A percentile compares a stretch with the other conserved stretches of the same genome.
These are phyloP conservation scores for Acanthopleura granulata DNA, from an alignment of 2,888 invertebrate species.

Conservation along the genomic window DNA sequence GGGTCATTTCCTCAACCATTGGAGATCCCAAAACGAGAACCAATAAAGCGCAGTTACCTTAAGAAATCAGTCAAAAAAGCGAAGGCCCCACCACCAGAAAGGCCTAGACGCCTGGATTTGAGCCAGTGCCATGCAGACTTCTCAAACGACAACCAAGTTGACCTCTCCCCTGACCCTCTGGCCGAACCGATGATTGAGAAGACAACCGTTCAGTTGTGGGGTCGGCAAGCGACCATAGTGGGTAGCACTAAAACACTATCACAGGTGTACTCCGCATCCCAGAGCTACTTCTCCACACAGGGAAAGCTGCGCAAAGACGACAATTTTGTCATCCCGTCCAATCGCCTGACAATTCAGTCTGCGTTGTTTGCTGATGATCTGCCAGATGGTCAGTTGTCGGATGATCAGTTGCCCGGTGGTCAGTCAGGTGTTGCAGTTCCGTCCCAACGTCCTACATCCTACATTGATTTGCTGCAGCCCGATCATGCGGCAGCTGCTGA, in stretches of 20 bases:
- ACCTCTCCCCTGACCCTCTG: too few species aligned
- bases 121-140: too few species aligned
- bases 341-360: not conserved
- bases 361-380: not conserved
- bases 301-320: not conserved
- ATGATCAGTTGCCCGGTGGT: not conserved
- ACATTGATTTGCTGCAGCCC: not conserved
- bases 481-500: not conserved
- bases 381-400: not conserved
- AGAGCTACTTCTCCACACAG: not conserved
- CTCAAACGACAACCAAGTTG: too few species aligned
- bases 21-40: too few species aligned
- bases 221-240: not conserved
- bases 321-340: not conserved
- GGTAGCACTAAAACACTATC: not conserved
- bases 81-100: too few species aligned
- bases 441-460: not conserved
- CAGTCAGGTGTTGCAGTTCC: not conserved
- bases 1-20: too few species aligned
- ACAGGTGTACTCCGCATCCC: not conserved
- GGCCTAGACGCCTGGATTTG: too few species aligned
- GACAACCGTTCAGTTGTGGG: not conserved
- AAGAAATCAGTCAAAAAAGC: too few species aligned
- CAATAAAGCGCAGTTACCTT: too few species aligned
- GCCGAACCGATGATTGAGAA: too few species aligned